Percentiles rank a stretch among this genome's conserved stretches.
These are phyloP conservation scores for Uria lomvia DNA, from an alignment of 2,113 vertebrate genomes.

Conservation along the genomic window DNA sequence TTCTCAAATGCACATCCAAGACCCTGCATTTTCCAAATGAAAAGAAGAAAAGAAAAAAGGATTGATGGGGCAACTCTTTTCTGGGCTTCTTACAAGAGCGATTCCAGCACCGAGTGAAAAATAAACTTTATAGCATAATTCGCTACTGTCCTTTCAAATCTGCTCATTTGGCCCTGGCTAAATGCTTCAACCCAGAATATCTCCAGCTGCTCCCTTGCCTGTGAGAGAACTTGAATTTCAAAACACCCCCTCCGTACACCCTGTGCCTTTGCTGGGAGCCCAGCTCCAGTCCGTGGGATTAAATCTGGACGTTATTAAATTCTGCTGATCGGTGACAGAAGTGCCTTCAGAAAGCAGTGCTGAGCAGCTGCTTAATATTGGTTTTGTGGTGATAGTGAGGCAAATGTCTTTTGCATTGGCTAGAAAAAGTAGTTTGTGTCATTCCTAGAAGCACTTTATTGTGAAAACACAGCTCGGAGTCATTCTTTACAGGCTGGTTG, in stretches of 20 bases:
- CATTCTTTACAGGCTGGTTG: constrained; percentile 15
- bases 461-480: background rate
- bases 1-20: background rate
- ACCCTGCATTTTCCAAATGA: background rate
- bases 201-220: constrained; percentile 28
- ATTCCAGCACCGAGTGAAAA: background rate
- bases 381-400: constrained; percentile 44
- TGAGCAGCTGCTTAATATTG: constrained; percentile 69
- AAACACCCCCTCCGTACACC: background rate
- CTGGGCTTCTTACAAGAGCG: background rate
- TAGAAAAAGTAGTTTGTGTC: constrained; percentile 56
- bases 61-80: background rate
- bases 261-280: constrained; percentile 39
- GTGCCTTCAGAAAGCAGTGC: constrained; percentile 57
- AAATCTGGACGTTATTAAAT: constrained; percentile 67
- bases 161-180: constrained; percentile 31
- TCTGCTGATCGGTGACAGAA: constrained; percentile 66
- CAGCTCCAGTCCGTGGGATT: constrained; percentile 20
- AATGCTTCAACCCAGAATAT: constrained; percentile 34
- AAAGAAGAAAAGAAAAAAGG: background rate
- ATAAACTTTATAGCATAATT: constrained; percentile 31
- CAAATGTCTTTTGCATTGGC: constrained; percentile 49
- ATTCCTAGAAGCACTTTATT: constrained; percentile 57
- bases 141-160: background rate
- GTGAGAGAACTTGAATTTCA: constrained; percentile 44